Percentiles rank a stretch among this genome's conserved stretches.
Conservation (phyloP, 2,888 invertebrate species). For the Harpalus rubripes region DNA sequence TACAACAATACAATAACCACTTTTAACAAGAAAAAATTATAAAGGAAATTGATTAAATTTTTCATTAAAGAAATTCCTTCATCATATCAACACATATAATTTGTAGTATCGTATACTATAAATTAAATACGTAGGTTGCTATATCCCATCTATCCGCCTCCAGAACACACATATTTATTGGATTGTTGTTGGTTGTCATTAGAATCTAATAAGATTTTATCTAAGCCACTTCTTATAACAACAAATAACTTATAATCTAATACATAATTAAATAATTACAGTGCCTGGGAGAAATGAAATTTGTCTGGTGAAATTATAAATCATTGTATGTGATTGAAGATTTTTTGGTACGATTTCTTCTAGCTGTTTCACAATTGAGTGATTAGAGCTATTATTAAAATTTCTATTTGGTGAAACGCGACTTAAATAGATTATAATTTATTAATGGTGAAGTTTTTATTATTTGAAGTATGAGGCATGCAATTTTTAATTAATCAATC, state of each 20-base stretch:
- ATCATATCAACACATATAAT: not conserved
- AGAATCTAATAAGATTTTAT: conserved; percentile 50
- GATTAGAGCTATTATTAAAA: not conserved
- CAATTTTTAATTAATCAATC: too few species aligned
- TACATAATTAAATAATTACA: conserved; percentile 40
- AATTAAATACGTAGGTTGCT: not conserved
- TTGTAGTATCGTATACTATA: conserved; percentile 14
- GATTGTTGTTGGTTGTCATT: conserved; percentile 34
- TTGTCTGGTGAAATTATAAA: conserved; percentile 13
- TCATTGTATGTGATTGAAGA: not conserved
- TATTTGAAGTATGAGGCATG: too few species aligned
- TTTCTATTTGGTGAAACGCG: conserved; percentile 14
- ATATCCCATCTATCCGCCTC: conserved; percentile 2
- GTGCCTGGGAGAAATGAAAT: not conserved
- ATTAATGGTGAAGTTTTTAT: too few species aligned
- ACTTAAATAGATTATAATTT: not conserved
- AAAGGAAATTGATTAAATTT: too few species aligned
- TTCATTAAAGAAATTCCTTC: too few species aligned
- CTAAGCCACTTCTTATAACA: conserved; percentile 34
- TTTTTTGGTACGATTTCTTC: too few species aligned
- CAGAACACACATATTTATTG: conserved; percentile 20
- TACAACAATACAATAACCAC: too few species aligned
- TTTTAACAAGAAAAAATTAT: too few species aligned
- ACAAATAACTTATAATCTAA: conserved; percentile 16
- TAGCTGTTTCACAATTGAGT: not conserved